Evolutionary conservation across 1,140 invertebrate genomes (phyloP).

Genomic region (Drosophila lacteicornis): DNA sequence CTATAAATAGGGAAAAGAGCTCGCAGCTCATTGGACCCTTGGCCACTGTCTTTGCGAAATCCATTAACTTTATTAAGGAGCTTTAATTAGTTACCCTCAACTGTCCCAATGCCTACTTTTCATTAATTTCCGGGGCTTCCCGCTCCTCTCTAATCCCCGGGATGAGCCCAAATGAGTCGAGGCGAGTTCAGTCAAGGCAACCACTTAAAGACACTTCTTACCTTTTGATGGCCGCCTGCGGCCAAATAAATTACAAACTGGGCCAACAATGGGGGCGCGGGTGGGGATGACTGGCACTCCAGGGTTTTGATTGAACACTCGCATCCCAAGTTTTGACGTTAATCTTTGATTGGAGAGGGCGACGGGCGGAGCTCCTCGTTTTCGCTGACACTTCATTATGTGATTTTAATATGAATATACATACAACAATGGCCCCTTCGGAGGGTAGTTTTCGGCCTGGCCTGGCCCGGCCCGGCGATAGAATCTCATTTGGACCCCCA

Average conservation of each 20-base stretch:
- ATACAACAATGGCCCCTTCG: constrained; percentile 37
- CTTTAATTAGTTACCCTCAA: constrained; percentile 74
- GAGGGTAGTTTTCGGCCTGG: constrained; percentile 32
- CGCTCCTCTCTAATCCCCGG: constrained; percentile 47
- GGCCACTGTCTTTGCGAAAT: constrained; percentile 31
- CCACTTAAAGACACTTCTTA: constrained; percentile 64
- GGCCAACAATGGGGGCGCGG: constrained; percentile 44
- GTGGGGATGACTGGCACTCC: constrained; percentile 15
- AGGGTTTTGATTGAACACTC: constrained; percentile 76
- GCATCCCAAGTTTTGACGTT: constrained; percentile 78
- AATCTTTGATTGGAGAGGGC: constrained; percentile 71
- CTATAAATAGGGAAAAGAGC: constrained; percentile 55
- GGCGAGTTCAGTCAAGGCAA: constrained; percentile 10
- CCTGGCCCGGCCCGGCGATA: constrained; percentile 26
- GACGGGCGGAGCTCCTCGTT: constrained; percentile 29
- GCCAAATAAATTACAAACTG: constrained; percentile 63
- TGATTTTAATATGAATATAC: constrained; percentile 77
- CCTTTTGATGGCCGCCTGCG: constrained; percentile 70
- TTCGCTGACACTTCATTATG: constrained; percentile 81
- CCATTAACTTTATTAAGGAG: constrained; percentile 79
- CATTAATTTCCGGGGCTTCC: constrained; percentile 72
- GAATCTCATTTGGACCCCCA: constrained; percentile 67
- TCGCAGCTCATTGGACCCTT: constrained; percentile 59
- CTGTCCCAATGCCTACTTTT: constrained; percentile 65
- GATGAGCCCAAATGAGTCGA: constrained; percentile 39